Conservation (phyloP, 1,140 invertebrate genomes). For the Thaumetopoea pityocampa region DNA sequence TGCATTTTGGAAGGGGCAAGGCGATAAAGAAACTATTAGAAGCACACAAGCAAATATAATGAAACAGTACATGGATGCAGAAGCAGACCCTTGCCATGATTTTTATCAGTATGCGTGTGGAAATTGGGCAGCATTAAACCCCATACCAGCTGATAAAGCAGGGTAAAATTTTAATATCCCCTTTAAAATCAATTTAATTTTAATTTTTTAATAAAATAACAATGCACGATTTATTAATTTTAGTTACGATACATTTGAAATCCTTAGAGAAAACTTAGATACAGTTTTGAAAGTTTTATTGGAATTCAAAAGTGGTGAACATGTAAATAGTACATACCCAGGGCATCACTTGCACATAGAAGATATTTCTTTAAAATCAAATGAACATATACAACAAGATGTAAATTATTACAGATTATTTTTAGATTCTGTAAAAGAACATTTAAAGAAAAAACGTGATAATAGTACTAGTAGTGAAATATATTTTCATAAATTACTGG, state of each 20-base stretch:
- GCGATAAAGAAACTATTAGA: slow-evolving; percentile 69
- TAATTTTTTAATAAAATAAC: neutral
- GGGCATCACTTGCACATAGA: slow-evolving; percentile 48
- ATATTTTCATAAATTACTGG: no score
- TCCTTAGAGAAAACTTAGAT: slow-evolving; percentile 86
- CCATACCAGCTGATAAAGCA: slow-evolving; percentile 89
- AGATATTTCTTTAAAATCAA: slow-evolving; percentile 33
- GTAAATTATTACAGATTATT: slow-evolving; percentile 9
- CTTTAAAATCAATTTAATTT: slow-evolving; percentile 2
- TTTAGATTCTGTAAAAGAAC: slow-evolving; percentile 21
- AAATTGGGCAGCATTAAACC: slow-evolving; percentile 88
- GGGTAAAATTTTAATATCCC: slow-evolving; percentile 51
- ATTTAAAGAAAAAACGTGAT: no score
- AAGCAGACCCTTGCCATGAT: slow-evolving; percentile 90
- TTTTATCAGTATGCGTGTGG: slow-evolving; percentile 95
- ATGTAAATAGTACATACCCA: slow-evolving; percentile 41
- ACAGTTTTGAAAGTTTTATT: slow-evolving; percentile 82
- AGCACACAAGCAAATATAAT: slow-evolving; percentile 80
- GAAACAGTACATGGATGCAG: slow-evolving; percentile 86
- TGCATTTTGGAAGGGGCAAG: slow-evolving; percentile 78
- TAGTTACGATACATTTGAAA: slow-evolving; percentile 88
- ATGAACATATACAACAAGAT: slow-evolving; percentile 10
- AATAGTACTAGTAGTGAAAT: no score
- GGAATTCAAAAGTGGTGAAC: slow-evolving; percentile 58
- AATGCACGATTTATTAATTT: slow-evolving; percentile 20